Evolutionary conservation across 2,797 vertebrate genomes (phyloP), one percentile per base, ranked within the genome.

Genomic region (Notolabrus celidotus): DNA sequence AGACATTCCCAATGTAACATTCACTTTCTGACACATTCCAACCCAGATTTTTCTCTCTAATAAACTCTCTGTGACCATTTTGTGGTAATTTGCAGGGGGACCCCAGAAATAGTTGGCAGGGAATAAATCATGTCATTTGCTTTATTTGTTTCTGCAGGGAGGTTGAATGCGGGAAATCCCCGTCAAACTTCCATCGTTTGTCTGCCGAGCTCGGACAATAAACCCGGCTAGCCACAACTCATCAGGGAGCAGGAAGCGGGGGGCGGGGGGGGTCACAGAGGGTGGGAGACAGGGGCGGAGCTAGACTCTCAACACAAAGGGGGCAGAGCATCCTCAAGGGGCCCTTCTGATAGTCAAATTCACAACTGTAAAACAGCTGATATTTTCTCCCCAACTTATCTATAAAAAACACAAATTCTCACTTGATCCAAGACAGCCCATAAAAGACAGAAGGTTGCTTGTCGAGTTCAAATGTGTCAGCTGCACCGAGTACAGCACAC

Each of bases 161-260:
- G 41, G 10, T 0, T 2, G 55, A 58, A 57, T 56, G 33, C 57
- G 84, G 89, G 90, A 91, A 92, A 92, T 84, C 90, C 88, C 90
- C 89, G 0, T 74, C 69, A 67, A 71, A 64, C 75, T 71, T 84
- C 84, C 86, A 87, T 65, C 29, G 29, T 91, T 87, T 92, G 87
- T 91, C 69, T 67, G 56, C 56, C 1, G 41, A 65, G 58, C 10
- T 8, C 2, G 33, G 78, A 89, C 88, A 87, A 92, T 90, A 50
- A 86, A 60, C 29, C 47, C 65, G 10, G 38, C 64, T 58, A 56
- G 73, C 74, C 71, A 80, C 74, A 80, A 86, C 86, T 84, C 80
- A 85, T 84, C 80, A 83, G 83, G 74, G 83, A 61, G 68, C 86
- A 88, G 89, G 93, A 93, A 94, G 81, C 20, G 1, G 20, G 73